Evolutionary conservation across 53 echinoderm and acorn worm genomes (phyloP), one percentile per base, ranked within the genome.

Genomic region (Paracentrotus lividus): DNA sequence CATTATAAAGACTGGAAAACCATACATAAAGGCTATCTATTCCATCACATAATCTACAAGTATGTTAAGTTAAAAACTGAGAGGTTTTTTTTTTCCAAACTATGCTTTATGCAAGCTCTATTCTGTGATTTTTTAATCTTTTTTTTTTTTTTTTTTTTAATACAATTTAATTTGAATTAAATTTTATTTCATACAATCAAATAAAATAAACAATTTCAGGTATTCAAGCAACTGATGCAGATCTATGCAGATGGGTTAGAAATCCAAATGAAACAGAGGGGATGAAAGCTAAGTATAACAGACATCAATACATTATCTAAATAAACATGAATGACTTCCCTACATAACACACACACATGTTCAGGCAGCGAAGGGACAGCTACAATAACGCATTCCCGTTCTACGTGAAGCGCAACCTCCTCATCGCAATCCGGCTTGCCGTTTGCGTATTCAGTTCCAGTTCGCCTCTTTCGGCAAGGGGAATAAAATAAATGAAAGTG

Each of bases 401-500:
- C n/a, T 14, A 81, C 27, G 18, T 90, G 43, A 32, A 45, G 45
- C 72, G 33, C 90, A 49, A 36, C 53, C 31, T 6, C 23, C 7
- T 67, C 68, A 29, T 72, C 52, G 43, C 53, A 1, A 45, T 72
- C 90, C 24, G 24, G 26, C 49, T 72, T 53, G 44, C 21, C n/a
- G 67, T 64, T 72, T 36, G 27, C 90, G 43, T 90, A n/a, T 53
- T 49, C 90, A 45, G 67, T 90, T 51, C 49, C 53, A 27, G 47
- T 49, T 32, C 64, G 21, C 43, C 90, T 90, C 89, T 89, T 34
- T 81, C 81, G n/a, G 47, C 64, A 42, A 27, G 56, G 56, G 54
- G 86, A 86, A 86, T 56, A 86, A 86, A 56, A 86, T 86, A 86
- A 86, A 86, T 86, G 56, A 55, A 55, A 54, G 86, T 36, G 86